Evolutionary conservation across 2,797 vertebrate genomes (phyloP).

Genomic region (Sebastiscus tertius): DNA sequence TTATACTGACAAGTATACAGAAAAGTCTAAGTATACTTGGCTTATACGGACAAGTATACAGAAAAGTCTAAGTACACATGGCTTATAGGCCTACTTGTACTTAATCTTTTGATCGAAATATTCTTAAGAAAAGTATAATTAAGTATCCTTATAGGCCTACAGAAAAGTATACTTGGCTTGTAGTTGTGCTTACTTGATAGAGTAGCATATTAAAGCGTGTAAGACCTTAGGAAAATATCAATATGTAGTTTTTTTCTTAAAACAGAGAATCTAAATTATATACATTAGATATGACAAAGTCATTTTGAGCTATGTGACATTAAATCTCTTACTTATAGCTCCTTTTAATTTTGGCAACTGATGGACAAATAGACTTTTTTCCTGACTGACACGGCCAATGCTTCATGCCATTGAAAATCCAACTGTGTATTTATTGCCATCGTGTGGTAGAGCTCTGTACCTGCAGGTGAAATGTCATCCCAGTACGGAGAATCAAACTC

Average conservation of each 20-base stretch:
- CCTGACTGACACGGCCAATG: neutral
- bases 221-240: neutral
- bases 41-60: no score
- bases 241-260: neutral
- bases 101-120: no score
- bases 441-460: constrained; percentile 68
- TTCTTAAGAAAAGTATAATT: no score
- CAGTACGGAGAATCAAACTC: constrained; percentile 91
- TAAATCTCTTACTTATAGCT: neutral
- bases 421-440: constrained; percentile 43
- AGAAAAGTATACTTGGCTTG: no score
- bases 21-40: no score
- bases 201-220: no score
- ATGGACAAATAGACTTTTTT: neutral
- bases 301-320: neutral
- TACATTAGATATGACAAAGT: no score
- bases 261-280: neutral
- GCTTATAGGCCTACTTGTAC: no score
- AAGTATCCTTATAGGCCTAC: no score
- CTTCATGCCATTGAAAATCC: neutral
- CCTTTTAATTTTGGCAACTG: neutral
- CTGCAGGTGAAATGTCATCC: constrained; percentile 90
- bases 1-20: no score
- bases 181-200: no score
- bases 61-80: no score